Conservation (phyloP, 2,797 vertebrate genomes). For the Phalloptychus januarius region DNA sequence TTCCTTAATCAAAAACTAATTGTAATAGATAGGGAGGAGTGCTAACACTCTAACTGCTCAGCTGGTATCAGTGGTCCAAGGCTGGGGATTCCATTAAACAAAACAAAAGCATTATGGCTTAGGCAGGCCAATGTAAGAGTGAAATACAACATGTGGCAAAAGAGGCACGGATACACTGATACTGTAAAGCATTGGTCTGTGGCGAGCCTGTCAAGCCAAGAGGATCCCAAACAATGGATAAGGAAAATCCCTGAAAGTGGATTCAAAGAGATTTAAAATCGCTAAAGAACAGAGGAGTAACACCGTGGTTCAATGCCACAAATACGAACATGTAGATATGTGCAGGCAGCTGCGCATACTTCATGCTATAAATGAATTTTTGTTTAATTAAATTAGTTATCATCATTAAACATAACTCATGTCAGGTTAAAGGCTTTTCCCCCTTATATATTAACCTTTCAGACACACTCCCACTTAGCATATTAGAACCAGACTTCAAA, state of each 20-base stretch:
- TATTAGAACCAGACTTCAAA: slow-evolving; percentile 78
- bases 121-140: slow-evolving; percentile 88
- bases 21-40: slow-evolving; percentile 99
- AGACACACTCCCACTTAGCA: slow-evolving; percentile 79
- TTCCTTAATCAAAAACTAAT: slow-evolving; percentile 99
- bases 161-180: slow-evolving; percentile 80
- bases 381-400: slow-evolving; percentile 90
- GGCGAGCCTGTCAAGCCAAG: slow-evolving; percentile 72
- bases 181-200: slow-evolving; percentile 83
- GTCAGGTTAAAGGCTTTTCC: slow-evolving; percentile 79
- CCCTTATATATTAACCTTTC: slow-evolving; percentile 85
- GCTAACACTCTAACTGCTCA: slow-evolving; percentile 93
- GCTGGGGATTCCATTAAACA: slow-evolving; percentile 91
- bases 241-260: slow-evolving; percentile 65
- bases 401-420: slow-evolving; percentile 87
- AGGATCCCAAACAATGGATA: slow-evolving; percentile 79
- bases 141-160: slow-evolving; percentile 86
- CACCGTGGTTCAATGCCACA: slow-evolving; percentile 33
- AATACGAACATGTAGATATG: slow-evolving; percentile 45
- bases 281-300: slow-evolving; percentile 40
- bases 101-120: slow-evolving; percentile 87
- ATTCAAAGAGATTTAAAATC: slow-evolving; percentile 62
- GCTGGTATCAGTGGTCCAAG: slow-evolving; percentile 88
- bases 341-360: slow-evolving; percentile 71
- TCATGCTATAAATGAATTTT: slow-evolving; percentile 94